phyloP scores from a whole-genome alignment of 1,140 invertebrate species.

The Temnothorax curvispinosus region DNA sequence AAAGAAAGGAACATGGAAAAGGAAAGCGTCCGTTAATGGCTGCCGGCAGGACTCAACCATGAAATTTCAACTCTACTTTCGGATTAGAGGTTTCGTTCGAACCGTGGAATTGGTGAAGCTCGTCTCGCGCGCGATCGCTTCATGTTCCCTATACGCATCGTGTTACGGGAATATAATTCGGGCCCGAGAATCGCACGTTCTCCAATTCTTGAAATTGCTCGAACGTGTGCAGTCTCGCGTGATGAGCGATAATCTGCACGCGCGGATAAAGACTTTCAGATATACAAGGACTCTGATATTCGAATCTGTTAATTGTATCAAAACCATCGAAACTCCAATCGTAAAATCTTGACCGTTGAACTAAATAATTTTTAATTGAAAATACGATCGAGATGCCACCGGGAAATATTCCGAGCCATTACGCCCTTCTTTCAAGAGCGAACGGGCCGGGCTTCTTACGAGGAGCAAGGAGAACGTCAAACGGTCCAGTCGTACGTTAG shows the following conservation, averaged over 20 bases:
- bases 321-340: background rate
- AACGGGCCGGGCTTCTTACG: background rate
- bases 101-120: conserved; percentile 25
- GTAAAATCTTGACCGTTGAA: background rate
- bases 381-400: too few relatives aligned
- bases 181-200: background rate
- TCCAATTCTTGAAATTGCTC: background rate
- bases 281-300: background rate
- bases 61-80: conserved; percentile 65
- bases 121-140: conserved; percentile 22
- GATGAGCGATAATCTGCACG: background rate
- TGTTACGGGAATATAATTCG: background rate
- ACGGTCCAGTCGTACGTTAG: conserved; percentile 8
- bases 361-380: background rate
- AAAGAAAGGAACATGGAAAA: background rate
- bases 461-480: conserved; percentile 13
- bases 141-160: background rate
- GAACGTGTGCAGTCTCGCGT: background rate
- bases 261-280: background rate
- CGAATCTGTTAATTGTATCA: background rate
- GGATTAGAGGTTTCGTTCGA: conserved; percentile 50
- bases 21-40: conserved; percentile 58
- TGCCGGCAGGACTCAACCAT: conserved; percentile 62
- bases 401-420: background rate
- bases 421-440: background rate